These are phyloP conservation scores for Trissoscelio sp. DNA, from an alignment of 2,888 invertebrate genomes.

Conservation along the genomic window DNA sequence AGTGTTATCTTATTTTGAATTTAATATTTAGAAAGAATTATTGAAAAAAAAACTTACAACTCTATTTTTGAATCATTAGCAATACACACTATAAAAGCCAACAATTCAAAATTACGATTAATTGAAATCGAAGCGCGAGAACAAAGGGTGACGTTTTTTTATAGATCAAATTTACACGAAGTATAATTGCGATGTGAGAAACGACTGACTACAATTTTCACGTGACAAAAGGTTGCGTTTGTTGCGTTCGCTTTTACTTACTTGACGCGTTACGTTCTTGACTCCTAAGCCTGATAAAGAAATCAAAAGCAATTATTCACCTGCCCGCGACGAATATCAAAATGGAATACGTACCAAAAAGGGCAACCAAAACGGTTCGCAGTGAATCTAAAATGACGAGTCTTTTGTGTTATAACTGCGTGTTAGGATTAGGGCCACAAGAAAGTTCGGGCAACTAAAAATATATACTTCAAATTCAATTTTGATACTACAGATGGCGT, in stretches of 20 bases:
- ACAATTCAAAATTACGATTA: slow-evolving; percentile 36
- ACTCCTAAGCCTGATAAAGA: slow-evolving; percentile 41
- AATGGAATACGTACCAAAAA: slow-evolving; percentile 9
- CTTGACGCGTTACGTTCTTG: slow-evolving; percentile 18
- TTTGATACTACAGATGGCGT: too few relatives aligned
- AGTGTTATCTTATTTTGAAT: neutral
- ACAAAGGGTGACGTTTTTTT: slow-evolving; percentile 31
- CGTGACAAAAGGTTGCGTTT: slow-evolving; percentile 24
- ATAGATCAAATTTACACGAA: slow-evolving; percentile 53
- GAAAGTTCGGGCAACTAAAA: too few relatives aligned
- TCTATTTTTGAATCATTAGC: slow-evolving; percentile 16
- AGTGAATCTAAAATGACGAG: slow-evolving; percentile 11
- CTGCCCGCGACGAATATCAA: slow-evolving; percentile 54
- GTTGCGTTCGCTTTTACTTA: slow-evolving; percentile 28
- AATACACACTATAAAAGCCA: neutral
- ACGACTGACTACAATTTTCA: slow-evolving; percentile 58
- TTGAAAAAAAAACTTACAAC: neutral
- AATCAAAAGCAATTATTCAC: slow-evolving; percentile 61
- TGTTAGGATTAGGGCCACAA: too few relatives aligned
- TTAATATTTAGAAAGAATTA: neutral
- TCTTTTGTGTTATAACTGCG: slow-evolving; percentile 21
- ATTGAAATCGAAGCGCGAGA: slow-evolving; percentile 16
- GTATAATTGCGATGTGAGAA: slow-evolving; percentile 41
- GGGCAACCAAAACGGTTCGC: slow-evolving; percentile 1
- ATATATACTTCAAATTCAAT: too few relatives aligned